Conservation (phyloP, 1,140 invertebrate genomes). For the Metopolophium dirhodum region DNA sequence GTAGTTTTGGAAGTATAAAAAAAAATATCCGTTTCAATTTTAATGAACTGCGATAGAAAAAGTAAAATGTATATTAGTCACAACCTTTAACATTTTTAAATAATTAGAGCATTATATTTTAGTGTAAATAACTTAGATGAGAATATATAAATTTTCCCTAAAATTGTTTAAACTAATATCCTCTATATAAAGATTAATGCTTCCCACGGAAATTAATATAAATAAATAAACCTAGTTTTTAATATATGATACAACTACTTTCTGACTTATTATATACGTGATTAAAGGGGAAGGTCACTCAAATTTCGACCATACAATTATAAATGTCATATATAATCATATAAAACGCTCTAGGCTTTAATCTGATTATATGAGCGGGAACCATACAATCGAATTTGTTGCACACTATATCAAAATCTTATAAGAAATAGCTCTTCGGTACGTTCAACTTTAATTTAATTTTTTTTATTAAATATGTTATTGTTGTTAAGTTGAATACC, state of each 20-base stretch:
- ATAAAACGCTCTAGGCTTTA: constrained; percentile 9
- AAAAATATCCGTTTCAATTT: too few species aligned
- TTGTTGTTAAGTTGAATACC: background rate
- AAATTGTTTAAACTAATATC: background rate
- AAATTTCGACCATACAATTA: background rate
- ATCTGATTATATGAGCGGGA: background rate
- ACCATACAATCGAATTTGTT: background rate
- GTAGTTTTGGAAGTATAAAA: too few species aligned
- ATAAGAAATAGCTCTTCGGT: background rate
- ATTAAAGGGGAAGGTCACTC: background rate
- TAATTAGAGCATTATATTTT: background rate
- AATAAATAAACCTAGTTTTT: background rate
- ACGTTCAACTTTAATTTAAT: background rate
- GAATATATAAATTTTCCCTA: background rate
- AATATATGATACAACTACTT: background rate
- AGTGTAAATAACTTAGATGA: background rate
- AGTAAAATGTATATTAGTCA: too few species aligned
- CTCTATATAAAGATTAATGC: too few species aligned
- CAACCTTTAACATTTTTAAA: background rate
- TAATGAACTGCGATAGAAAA: too few species aligned
- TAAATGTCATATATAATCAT: background rate
- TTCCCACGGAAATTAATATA: background rate
- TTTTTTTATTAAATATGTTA: background rate
- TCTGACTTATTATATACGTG: background rate
- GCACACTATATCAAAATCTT: background rate